These are phyloP conservation scores for Callospermophilus lateralis DNA, from an alignment of 2,113 vertebrate species.

Conservation along the genomic window DNA sequence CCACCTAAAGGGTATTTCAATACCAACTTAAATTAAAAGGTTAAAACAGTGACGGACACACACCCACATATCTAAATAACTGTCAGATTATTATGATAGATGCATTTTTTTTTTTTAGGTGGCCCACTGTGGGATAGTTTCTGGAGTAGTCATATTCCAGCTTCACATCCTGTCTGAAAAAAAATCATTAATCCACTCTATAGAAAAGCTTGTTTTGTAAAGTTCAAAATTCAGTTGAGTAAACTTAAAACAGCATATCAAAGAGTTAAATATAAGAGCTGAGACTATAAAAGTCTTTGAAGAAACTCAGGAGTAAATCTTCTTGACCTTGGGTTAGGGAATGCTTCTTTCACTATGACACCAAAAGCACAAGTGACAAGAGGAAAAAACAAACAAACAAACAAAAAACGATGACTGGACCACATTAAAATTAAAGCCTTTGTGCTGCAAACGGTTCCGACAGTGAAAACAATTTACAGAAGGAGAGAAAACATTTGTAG, in stretches of 20 bases:
- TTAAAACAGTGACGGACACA: not conserved
- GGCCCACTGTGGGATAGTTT: too few species aligned
- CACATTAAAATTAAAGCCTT: not conserved
- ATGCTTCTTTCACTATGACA: not conserved
- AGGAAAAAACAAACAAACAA: not conserved
- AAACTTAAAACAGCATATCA: not conserved
- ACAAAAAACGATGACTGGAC: not conserved
- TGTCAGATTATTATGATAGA: not conserved
- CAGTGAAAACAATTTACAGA: not conserved
- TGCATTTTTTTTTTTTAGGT: not conserved
- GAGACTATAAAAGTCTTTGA: constrained; percentile 3
- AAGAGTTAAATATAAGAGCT: not conserved
- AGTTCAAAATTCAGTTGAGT: constrained; percentile 46
- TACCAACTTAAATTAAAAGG: constrained; percentile 36
- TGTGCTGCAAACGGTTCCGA: not conserved
- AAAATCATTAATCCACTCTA: not conserved
- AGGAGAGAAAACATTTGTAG: not conserved
- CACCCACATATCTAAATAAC: not conserved
- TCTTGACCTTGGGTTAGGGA: not conserved
- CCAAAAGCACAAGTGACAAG: not conserved
- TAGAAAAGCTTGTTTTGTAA: constrained; percentile 38
- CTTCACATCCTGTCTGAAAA: not conserved
- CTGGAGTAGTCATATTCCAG: not conserved
- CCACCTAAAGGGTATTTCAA: constrained; percentile 83
- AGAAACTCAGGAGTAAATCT: not conserved